phyloP scores from a whole-genome alignment of 2,113 vertebrate species.

The Micromys minutus region DNA sequence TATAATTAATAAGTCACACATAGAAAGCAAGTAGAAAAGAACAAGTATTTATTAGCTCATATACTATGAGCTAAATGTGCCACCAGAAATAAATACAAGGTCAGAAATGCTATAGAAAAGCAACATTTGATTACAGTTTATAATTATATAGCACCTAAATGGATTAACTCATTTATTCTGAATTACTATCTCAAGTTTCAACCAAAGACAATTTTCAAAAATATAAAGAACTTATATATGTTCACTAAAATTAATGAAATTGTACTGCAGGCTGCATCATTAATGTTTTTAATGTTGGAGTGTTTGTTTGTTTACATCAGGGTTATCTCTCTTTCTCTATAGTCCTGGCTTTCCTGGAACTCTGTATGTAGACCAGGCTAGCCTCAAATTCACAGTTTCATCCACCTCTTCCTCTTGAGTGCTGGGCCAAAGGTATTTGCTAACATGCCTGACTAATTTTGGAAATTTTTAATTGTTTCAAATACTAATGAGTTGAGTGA shows the following conservation, averaged over 20 bases:
- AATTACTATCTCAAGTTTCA: conserved; percentile 41
- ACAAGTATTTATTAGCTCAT: not conserved
- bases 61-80: not conserved
- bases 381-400: not conserved
- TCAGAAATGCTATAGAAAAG: conserved; percentile 1
- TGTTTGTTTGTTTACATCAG: not conserved
- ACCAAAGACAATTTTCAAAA: conserved; percentile 27
- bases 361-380: not conserved
- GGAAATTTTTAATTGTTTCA: not conserved
- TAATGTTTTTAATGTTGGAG: conserved; percentile 15
- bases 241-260: conserved; percentile 39
- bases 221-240: not conserved
- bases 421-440: not conserved
- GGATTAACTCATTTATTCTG: conserved; percentile 32
- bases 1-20: not conserved
- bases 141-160: conserved; percentile 31
- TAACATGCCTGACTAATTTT: not conserved
- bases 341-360: not conserved
- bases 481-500: not conserved
- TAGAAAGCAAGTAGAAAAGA: not conserved
- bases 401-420: not conserved
- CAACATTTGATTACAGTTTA: conserved; percentile 29
- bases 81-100: conserved; percentile 28
- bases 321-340: not conserved
- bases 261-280: not conserved